Evolutionary conservation across 2,888 invertebrate genomes (phyloP).

Genomic region (Cephus rjabovi): DNA sequence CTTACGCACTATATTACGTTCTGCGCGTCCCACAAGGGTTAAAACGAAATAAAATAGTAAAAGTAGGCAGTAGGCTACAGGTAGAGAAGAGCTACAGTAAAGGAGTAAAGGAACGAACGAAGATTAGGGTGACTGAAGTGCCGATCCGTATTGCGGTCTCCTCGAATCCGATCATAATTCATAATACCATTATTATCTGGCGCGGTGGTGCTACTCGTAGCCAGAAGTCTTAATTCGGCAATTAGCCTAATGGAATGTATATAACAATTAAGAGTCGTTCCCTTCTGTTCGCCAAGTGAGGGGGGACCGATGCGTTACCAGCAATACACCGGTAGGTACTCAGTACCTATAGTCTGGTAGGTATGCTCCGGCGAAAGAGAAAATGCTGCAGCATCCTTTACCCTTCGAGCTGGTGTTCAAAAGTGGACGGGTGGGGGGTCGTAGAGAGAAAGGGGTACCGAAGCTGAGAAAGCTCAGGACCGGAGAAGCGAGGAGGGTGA

Average conservation of each 20-base stretch:
- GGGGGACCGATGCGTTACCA: conserved; percentile 16
- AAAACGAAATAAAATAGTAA: neutral
- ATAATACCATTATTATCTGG: conserved; percentile 48
- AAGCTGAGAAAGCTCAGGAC: conserved; percentile 22
- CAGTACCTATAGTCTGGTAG: neutral
- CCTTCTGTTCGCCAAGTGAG: conserved; percentile 33
- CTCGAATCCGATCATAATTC: conserved; percentile 31
- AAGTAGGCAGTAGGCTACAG: neutral
- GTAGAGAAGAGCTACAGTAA: neutral
- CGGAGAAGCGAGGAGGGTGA: conserved; percentile 23
- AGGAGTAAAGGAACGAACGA: neutral
- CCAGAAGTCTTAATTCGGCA: conserved; percentile 65
- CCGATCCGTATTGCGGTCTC: neutral
- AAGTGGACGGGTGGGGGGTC: neutral
- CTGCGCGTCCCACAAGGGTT: conserved; percentile 43
- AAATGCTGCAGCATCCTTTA: neutral
- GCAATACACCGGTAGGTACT: neutral
- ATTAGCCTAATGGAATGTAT: conserved; percentile 67
- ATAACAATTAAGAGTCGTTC: conserved; percentile 65
- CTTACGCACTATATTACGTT: conserved; percentile 54
- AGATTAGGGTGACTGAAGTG: neutral
- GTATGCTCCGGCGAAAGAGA: neutral
- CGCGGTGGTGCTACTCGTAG: conserved; percentile 37
- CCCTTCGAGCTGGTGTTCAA: neutral
- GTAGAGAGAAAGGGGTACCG: conserved; percentile 43